phyloP scores from a whole-genome alignment of 2,797 vertebrate genomes.

The Brotula barbata region DNA sequence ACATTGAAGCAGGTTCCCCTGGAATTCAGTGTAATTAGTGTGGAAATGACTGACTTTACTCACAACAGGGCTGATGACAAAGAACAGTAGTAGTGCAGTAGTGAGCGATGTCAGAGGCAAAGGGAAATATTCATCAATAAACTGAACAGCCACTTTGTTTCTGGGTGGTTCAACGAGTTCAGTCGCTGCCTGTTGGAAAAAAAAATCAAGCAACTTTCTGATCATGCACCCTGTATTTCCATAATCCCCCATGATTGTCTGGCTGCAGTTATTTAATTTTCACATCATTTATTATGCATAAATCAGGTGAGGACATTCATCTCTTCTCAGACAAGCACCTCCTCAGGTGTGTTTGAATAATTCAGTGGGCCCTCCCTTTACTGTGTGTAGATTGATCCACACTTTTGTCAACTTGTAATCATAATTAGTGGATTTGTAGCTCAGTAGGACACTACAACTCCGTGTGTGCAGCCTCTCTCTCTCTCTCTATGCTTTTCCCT shows the following conservation, averaged over 20 bases:
- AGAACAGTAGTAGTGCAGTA: constrained; percentile 15
- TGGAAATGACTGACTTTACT: constrained; percentile 28
- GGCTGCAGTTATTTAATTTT: constrained; percentile 34
- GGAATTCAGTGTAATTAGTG: constrained; percentile 9
- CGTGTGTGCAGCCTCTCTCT: not conserved
- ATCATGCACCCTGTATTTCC: constrained; percentile 21
- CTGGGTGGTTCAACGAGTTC: constrained; percentile 64
- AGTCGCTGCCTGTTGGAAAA: constrained; percentile 23
- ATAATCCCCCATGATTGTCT: constrained; percentile 18
- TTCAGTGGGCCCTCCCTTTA: constrained; percentile 59
- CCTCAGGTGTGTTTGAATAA: constrained; percentile 75
- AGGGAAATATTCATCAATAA: constrained; percentile 49
- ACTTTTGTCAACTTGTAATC: constrained; percentile 41
- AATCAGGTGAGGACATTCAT: constrained; percentile 65
- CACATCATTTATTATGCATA: constrained; percentile 66
- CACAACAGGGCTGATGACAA: constrained; percentile 28
- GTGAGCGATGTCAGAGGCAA: constrained; percentile 17
- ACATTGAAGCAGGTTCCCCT: constrained; percentile 26
- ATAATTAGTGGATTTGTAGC: constrained; percentile 68
- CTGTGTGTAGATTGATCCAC: constrained; percentile 60
- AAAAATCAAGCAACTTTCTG: constrained; percentile 27
- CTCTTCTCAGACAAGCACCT: constrained; percentile 65
- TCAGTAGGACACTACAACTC: constrained; percentile 59
- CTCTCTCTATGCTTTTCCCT: not conserved
- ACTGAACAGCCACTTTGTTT: constrained; percentile 32